phyloP scores from a whole-genome alignment of 2,888 invertebrate species.

The Archips crataeganus region DNA sequence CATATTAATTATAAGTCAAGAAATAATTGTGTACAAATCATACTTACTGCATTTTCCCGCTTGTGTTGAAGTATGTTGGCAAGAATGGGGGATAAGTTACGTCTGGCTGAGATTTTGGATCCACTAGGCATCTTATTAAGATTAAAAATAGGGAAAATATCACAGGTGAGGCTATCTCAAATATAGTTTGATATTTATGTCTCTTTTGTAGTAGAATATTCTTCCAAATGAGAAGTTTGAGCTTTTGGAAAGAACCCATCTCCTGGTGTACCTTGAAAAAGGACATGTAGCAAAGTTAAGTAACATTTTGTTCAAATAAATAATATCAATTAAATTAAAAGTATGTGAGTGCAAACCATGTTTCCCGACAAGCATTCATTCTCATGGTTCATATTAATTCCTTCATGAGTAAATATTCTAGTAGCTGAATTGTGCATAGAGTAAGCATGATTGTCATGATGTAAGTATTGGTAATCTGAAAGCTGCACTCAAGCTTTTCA shows the following conservation, averaged over 20 bases:
- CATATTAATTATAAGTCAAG: too few species aligned
- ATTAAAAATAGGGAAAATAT: constrained; percentile 90
- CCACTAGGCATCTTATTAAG: constrained; percentile 89
- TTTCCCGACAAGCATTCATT: constrained; percentile 6
- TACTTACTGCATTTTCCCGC: constrained; percentile 72
- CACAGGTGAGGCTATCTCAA: constrained; percentile 90
- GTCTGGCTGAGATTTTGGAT: constrained; percentile 83
- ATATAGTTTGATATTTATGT: constrained; percentile 89
- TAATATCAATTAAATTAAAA: background rate
- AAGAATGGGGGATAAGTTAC: constrained; percentile 67
- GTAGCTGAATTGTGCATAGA: background rate
- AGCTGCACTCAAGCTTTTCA: background rate
- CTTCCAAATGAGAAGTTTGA: constrained; percentile 92
- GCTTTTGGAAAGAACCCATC: constrained; percentile 84
- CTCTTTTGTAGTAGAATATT: constrained; percentile 92
- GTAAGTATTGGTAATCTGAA: background rate
- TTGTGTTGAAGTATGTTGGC: constrained; percentile 78
- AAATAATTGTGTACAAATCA: background rate
- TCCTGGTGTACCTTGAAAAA: constrained; percentile 46
- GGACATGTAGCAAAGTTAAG: background rate
- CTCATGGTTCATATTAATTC: background rate
- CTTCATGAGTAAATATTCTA: background rate
- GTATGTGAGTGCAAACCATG: constrained; percentile 13
- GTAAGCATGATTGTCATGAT: constrained; percentile 4
- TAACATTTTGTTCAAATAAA: background rate